Percentiles rank a stretch among this genome's conserved stretches.
Evolutionary conservation across 1,140 invertebrate genomes (phyloP).

Genomic region (Monomorium pharaonis): DNA sequence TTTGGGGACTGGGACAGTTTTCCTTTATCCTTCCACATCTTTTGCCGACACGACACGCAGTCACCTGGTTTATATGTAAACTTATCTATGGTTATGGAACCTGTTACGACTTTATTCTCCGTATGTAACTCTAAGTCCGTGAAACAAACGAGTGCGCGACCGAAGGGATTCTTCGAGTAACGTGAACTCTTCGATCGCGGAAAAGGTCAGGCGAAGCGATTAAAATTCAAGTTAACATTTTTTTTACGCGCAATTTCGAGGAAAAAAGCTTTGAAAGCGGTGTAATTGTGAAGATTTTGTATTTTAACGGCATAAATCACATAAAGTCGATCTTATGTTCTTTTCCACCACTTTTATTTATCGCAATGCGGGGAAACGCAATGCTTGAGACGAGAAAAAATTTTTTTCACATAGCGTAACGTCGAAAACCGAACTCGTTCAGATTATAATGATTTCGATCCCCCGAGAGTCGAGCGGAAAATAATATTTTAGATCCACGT

Average conservation of each 20-base stretch:
- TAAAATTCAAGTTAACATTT: background rate
- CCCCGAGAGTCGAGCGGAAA: background rate
- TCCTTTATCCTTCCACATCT: conserved; percentile 24
- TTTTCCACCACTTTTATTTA: background rate
- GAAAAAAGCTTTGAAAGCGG: background rate
- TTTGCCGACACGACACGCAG: background rate
- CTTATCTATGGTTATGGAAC: conserved; percentile 1
- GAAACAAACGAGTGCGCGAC: background rate
- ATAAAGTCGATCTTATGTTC: background rate
- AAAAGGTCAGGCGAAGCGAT: background rate
- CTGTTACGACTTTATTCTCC: background rate
- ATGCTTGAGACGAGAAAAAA: background rate
- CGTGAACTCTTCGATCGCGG: background rate
- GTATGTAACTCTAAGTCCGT: background rate
- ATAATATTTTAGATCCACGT: background rate
- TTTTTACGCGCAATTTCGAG: background rate
- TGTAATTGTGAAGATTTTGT: background rate
- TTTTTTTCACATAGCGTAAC: background rate
- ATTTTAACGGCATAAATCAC: background rate
- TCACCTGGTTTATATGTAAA: background rate
- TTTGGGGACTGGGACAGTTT: conserved; percentile 3
- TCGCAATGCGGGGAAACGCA: background rate
- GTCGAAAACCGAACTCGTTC: background rate
- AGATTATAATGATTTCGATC: background rate
- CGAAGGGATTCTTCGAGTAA: background rate